A percentile compares a stretch with the other conserved stretches of the same genome.
phyloP scores from a whole-genome alignment of 1,140 invertebrate species.

The Psilanteris sp. region DNA sequence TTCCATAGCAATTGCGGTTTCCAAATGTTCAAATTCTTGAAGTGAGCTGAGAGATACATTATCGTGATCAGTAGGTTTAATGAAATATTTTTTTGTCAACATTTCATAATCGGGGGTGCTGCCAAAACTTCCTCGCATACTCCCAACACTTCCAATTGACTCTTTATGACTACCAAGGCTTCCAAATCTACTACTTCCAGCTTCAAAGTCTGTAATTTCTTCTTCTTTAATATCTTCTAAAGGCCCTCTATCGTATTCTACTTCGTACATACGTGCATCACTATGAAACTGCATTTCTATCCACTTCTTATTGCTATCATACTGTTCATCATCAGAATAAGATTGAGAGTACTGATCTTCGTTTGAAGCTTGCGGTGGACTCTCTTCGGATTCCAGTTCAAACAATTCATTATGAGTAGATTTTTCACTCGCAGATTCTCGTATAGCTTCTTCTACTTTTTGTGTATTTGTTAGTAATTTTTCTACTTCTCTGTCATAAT shows the following conservation, averaged over 20 bases:
- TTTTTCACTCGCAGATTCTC: slow-evolving; percentile 57
- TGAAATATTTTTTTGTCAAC: slow-evolving; percentile 88
- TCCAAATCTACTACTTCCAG: slow-evolving; percentile 87
- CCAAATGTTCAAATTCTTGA: slow-evolving; percentile 95
- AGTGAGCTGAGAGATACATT: slow-evolving; percentile 94
- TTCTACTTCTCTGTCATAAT: slow-evolving; percentile 87
- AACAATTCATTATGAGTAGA: slow-evolving; percentile 81
- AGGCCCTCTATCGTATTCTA: slow-evolving; percentile 86
- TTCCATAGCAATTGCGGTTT: slow-evolving; percentile 87
- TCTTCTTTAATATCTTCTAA: slow-evolving; percentile 95
- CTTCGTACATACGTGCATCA: slow-evolving; percentile 85
- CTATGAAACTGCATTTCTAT: slow-evolving; percentile 91
- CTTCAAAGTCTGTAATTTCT: slow-evolving; percentile 90
- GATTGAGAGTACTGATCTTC: slow-evolving; percentile 78
- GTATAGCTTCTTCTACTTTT: slow-evolving; percentile 56
- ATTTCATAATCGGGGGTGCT: slow-evolving; percentile 93
- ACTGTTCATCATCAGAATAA: slow-evolving; percentile 79
- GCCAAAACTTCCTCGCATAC: slow-evolving; percentile 87
- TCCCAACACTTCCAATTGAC: slow-evolving; percentile 88
- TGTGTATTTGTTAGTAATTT: slow-evolving; percentile 80
- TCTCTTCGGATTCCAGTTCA: slow-evolving; percentile 88
- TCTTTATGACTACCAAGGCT: slow-evolving; percentile 90
- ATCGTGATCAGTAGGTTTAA: slow-evolving; percentile 90
- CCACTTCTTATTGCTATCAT: slow-evolving; percentile 91
- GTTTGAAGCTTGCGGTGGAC: slow-evolving; percentile 82